These are phyloP conservation scores for Aphyosemion australe DNA, from an alignment of 2,113 vertebrate genomes.

Conservation along the genomic window DNA sequence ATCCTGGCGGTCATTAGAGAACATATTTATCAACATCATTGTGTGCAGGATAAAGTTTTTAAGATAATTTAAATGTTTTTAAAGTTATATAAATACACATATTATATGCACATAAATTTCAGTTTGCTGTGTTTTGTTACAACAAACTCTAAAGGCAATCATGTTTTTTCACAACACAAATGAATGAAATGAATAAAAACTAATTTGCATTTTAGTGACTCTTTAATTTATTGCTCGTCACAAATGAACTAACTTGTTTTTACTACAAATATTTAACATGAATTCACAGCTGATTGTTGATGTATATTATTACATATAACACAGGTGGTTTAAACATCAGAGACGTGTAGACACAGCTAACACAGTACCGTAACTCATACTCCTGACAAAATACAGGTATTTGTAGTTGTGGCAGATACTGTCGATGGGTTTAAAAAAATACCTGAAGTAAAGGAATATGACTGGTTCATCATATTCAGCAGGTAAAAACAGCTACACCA, in stretches of 20 bases:
- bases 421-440: not conserved
- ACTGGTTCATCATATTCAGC: not conserved
- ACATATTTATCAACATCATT: slow-evolving; percentile 64
- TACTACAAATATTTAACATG: slow-evolving; percentile 29
- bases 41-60: slow-evolving; percentile 68
- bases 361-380: slow-evolving; percentile 4
- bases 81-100: slow-evolving; percentile 32
- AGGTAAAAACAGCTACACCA: not conserved
- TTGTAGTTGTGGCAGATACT: not conserved
- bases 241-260: not conserved
- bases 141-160: slow-evolving; percentile 51
- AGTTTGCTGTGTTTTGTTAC: slow-evolving; percentile 63
- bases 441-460: not conserved
- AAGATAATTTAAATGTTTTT: slow-evolving; percentile 59
- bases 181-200: slow-evolving; percentile 38
- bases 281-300: slow-evolving; percentile 18
- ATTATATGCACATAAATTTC: slow-evolving; percentile 53
- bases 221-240: slow-evolving; percentile 4
- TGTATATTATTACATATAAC: not conserved
- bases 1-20: slow-evolving; percentile 64
- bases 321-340: slow-evolving; percentile 2
- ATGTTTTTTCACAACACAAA: slow-evolving; percentile 45
- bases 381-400: not conserved
- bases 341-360: slow-evolving; percentile 4
- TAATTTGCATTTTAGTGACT: slow-evolving; percentile 51